These are phyloP conservation scores for Nomada goodeniana DNA, from an alignment of 2,888 invertebrate species.

Conservation along the genomic window DNA sequence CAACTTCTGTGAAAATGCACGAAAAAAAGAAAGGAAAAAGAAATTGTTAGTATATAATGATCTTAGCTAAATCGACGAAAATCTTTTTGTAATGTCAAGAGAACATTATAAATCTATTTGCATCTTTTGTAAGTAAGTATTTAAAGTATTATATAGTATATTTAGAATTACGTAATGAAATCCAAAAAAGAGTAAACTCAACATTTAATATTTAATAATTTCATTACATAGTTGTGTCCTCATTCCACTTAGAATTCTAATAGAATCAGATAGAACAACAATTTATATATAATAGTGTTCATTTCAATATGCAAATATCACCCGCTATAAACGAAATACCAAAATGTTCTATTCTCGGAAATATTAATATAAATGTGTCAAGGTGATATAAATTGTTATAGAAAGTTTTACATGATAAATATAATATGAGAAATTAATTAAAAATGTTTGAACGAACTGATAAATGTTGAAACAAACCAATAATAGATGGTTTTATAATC, in stretches of 20 bases:
- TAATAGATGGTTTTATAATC: slow-evolving; percentile 19
- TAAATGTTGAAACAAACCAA: background rate
- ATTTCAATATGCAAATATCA: background rate
- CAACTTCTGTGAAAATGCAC: slow-evolving; percentile 10
- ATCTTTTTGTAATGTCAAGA: slow-evolving; percentile 23
- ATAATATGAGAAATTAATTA: slow-evolving; percentile 11
- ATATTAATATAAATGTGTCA: background rate
- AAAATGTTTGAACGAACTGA: background rate
- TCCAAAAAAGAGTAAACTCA: background rate
- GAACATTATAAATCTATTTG: slow-evolving; percentile 20
- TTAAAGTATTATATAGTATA: slow-evolving; percentile 10
- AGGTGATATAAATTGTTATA: slow-evolving; percentile 16
- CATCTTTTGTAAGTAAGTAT: slow-evolving; percentile 48
- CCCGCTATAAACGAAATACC: too few relatives aligned
- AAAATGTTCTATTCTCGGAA: slow-evolving; percentile 9
- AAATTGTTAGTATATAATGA: slow-evolving; percentile 32
- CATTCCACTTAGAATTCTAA: slow-evolving; percentile 21
- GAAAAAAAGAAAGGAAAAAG: background rate
- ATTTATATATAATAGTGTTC: background rate
- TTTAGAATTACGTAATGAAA: background rate
- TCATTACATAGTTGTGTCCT: slow-evolving; percentile 15
- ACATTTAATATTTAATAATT: background rate
- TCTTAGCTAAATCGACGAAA: slow-evolving; percentile 14
- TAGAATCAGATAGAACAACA: background rate
- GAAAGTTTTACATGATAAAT: background rate